Evolutionary conservation across 2,113 vertebrate genomes (phyloP).

Genomic region (Chaetops frenatus): DNA sequence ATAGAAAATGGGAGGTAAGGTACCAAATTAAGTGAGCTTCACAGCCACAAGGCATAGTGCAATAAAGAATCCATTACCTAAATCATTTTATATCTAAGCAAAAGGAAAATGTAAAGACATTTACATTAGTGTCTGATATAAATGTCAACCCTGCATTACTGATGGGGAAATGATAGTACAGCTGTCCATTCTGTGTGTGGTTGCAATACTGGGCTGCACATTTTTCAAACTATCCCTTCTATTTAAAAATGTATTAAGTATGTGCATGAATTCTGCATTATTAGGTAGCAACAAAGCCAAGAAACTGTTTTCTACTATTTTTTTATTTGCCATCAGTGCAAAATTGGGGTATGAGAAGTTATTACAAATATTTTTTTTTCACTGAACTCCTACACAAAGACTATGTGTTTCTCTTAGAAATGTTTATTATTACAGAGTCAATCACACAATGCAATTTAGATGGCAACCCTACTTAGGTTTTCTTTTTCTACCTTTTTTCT

Average conservation of each 20-base stretch:
- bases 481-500: background rate
- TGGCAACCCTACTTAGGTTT: background rate
- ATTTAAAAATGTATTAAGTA: conserved; percentile 4
- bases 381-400: background rate
- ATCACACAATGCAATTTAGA: background rate
- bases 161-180: background rate
- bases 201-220: background rate
- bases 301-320: background rate
- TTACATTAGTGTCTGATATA: background rate
- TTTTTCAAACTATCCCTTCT: background rate
- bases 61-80: conserved; percentile 30
- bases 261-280: background rate
- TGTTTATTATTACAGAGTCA: background rate
- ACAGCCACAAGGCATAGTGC: conserved; percentile 1
- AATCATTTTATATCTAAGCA: conserved; percentile 29
- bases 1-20: background rate
- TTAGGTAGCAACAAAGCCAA: background rate
- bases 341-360: background rate
- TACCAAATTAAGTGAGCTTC: conserved; percentile 17
- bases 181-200: background rate
- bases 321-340: background rate
- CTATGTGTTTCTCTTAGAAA: background rate
- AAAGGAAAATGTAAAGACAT: conserved; percentile 29
- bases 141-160: background rate
- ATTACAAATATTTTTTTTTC: background rate